Evolutionary conservation across 2,797 vertebrate species (phyloP), one percentile per base, ranked within the genome.

Genomic region (Mormyrus proboscirostris): DNA sequence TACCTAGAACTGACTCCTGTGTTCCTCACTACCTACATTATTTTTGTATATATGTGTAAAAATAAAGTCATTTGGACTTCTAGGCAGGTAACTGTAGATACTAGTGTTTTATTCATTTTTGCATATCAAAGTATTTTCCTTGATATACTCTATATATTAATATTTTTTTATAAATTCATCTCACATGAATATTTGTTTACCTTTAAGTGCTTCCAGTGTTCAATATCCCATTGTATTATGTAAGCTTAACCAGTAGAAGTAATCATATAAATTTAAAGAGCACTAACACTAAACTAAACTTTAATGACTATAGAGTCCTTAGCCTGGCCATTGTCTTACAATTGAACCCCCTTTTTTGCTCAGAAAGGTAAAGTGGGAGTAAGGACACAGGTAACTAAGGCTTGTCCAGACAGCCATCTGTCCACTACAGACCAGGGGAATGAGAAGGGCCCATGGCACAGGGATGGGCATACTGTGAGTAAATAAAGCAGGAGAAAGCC

Each of bases 341-440:
- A 62, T 59, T 92, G 91, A 89, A 93, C 92, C 51, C 92, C 91
- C 90, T 94, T 94, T 91, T 94, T 93, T 92, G 85, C 92, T 93
- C 90, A 94, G 94, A 95, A 95, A 94, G 94, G 92, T 92, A 92
- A 94, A 91, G 89, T 92, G 91, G 92, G 91, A 92, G 88, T 93
- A 91, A 90, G 91, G 93, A 90, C 59, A 44, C 90, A 82, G 62
- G 91, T 90, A 89, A 83, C 84, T 51, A 92, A 92, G 91, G 65
- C 87, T 91, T 53, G 33, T 88, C 90, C 91, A 93, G 91, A 90
- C 91, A 9, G 89, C 87, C 79, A 88, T 79, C 92, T 88, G 53
- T 85, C 89, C n/a, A n/a, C 90, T 41, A 92, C 88, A 89, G 85
- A 86, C 51, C n/a, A 55, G 84, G 90, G 62, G 47, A 73, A 86